These are phyloP conservation scores for Cyphomyrmex costatus DNA, from an alignment of 1,140 invertebrate genomes.

Conservation along the genomic window DNA sequence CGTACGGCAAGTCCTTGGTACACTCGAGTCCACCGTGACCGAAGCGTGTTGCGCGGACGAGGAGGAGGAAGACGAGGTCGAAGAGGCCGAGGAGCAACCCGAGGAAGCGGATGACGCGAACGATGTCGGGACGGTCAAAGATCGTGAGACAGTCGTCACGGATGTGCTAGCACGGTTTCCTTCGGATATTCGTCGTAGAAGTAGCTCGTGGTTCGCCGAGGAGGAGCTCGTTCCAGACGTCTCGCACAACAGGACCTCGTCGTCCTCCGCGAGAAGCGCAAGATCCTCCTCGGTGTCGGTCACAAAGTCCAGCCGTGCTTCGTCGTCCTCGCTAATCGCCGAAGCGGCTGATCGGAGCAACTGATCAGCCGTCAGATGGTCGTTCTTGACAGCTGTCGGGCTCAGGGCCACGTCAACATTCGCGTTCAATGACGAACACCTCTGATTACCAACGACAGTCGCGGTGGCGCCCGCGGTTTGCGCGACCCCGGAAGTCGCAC, in stretches of 20 bases:
- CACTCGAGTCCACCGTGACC: slow-evolving; percentile 79
- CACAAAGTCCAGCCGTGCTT: slow-evolving; percentile 81
- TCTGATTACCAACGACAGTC: slow-evolving; percentile 36
- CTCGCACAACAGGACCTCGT: slow-evolving; percentile 79
- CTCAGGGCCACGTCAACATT: background rate
- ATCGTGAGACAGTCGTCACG: slow-evolving; percentile 55
- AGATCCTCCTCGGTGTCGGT: slow-evolving; percentile 87
- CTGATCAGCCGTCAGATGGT: slow-evolving; percentile 59
- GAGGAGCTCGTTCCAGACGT: slow-evolving; percentile 82
- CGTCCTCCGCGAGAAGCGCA: slow-evolving; percentile 84
- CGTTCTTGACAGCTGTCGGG: slow-evolving; percentile 35
- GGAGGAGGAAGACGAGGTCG: slow-evolving; percentile 59
- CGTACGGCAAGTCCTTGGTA: slow-evolving; percentile 84
- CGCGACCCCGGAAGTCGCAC: slow-evolving; percentile 82
- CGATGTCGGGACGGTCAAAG: slow-evolving; percentile 22
- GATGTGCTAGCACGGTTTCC: slow-evolving; percentile 55
- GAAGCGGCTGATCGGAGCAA: slow-evolving; percentile 58
- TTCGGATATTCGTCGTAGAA: slow-evolving; percentile 82
- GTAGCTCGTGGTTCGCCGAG: slow-evolving; percentile 77
- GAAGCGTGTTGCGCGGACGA: slow-evolving; percentile 81
- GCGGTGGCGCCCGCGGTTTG: slow-evolving; percentile 73
- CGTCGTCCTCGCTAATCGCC: slow-evolving; percentile 81
- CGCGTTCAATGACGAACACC: slow-evolving; percentile 47
- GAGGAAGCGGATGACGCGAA: slow-evolving; percentile 63
- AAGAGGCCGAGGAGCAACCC: slow-evolving; percentile 61